phyloP scores from a whole-genome alignment of 2,797 vertebrate genomes.

The Sparus aurata region DNA sequence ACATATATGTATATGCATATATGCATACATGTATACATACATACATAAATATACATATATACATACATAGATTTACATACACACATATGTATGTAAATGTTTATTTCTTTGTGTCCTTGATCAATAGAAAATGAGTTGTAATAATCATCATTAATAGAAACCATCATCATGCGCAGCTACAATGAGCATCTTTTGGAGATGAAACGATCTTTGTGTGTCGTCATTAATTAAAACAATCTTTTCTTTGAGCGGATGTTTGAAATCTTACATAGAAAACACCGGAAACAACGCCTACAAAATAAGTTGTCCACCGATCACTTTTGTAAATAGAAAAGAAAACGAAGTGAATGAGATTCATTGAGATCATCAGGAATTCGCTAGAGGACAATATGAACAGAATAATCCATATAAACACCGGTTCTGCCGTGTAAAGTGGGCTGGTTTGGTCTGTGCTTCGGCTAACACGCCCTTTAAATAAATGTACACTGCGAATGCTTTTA shows the following conservation, averaged over 20 bases:
- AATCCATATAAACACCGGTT: rapidly evolving
- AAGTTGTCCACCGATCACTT: rapidly evolving
- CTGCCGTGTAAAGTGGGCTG: rapidly evolving
- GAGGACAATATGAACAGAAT: not conserved
- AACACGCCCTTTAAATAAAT: no score
- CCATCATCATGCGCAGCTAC: not conserved
- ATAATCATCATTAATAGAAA: not conserved
- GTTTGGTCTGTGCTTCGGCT: rapidly evolving
- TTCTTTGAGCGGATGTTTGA: not conserved
- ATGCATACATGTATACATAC: no score
- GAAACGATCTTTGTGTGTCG: not conserved
- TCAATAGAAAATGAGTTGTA: not conserved
- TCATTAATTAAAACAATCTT: no score
- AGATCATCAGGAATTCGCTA: rapidly evolving
- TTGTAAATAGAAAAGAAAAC: not conserved
- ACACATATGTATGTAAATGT: no score
- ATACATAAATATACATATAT: no score
- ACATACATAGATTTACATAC: no score
- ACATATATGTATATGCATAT: no score
- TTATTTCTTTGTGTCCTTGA: no score
- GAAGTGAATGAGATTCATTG: no score
- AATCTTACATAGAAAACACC: not conserved
- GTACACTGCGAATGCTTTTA: not conserved
- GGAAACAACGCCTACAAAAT: conserved; percentile 12
- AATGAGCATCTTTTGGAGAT: not conserved